Conservation (phyloP, 1,140 invertebrate species). For the Diprion similis region DNA sequence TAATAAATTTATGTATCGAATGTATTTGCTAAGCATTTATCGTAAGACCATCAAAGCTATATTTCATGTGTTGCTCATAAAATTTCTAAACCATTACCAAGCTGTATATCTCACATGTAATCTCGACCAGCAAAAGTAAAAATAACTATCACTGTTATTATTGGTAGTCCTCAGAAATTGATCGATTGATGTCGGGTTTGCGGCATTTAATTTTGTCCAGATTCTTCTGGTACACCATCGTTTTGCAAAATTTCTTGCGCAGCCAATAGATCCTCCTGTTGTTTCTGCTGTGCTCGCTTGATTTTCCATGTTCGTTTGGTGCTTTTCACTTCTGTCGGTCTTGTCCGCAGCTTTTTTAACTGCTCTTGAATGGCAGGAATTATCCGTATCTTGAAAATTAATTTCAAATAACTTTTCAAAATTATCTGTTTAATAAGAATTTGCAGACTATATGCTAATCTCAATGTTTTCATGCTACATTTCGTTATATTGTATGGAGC, state of each 20-base stretch:
- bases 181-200: too few species aligned
- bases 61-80: too few species aligned
- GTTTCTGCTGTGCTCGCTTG: conserved; percentile 40
- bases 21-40: too few species aligned
- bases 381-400: conserved; percentile 54
- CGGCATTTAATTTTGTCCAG: neutral
- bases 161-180: too few species aligned
- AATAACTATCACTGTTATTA: too few species aligned
- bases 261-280: conserved; percentile 40
- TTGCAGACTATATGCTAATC: neutral
- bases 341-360: conserved; percentile 35
- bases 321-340: conserved; percentile 6
- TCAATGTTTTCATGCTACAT: neutral
- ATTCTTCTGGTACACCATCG: conserved; percentile 17
- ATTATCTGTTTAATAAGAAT: too few species aligned
- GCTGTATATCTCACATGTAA: too few species aligned
- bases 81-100: too few species aligned
- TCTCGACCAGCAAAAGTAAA: too few species aligned
- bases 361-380: conserved; percentile 54
- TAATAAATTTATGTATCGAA: too few species aligned
- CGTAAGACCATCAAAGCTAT: too few species aligned
- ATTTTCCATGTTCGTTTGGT: conserved; percentile 43
- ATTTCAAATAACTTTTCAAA: too few species aligned
- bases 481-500: neutral
- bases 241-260: conserved; percentile 42